Conservation (phyloP, 2,113 vertebrate species). For the Cisticola juncidis region DNA sequence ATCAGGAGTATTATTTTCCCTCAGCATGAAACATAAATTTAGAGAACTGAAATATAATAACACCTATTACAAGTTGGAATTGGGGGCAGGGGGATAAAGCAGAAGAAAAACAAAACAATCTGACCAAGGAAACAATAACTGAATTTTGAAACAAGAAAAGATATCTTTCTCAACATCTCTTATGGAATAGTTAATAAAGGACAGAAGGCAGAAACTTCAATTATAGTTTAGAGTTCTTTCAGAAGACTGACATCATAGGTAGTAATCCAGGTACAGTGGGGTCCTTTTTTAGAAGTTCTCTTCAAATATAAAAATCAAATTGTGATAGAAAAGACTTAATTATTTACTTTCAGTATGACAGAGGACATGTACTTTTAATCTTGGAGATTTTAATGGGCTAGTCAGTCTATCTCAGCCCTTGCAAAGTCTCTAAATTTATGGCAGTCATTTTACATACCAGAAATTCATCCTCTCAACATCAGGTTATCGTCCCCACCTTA, state of each 20-base stretch:
- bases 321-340: not conserved
- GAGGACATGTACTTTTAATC: not conserved
- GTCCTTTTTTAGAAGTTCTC: slow-evolving; percentile 10
- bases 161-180: not conserved
- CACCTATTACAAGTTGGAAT: not conserved
- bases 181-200: slow-evolving; percentile 1
- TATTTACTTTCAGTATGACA: slow-evolving; percentile 10
- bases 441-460: not conserved
- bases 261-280: not conserved
- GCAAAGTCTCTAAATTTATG: not conserved
- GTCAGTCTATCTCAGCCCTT: not conserved
- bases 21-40: not conserved
- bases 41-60: not conserved
- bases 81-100: fast-evolving
- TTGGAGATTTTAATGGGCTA: not conserved
- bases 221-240: not conserved
- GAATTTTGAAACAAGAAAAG: slow-evolving; percentile 33
- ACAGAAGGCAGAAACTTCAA: slow-evolving; percentile 9
- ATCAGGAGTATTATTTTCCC: not conserved
- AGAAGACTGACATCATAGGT: not conserved
- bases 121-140: not conserved
- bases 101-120: not conserved
- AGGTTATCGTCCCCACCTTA: not conserved
- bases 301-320: slow-evolving; percentile 50
- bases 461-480: not conserved